phyloP scores from a whole-genome alignment of 2,113 vertebrate genomes.

The Rattus rattus region DNA sequence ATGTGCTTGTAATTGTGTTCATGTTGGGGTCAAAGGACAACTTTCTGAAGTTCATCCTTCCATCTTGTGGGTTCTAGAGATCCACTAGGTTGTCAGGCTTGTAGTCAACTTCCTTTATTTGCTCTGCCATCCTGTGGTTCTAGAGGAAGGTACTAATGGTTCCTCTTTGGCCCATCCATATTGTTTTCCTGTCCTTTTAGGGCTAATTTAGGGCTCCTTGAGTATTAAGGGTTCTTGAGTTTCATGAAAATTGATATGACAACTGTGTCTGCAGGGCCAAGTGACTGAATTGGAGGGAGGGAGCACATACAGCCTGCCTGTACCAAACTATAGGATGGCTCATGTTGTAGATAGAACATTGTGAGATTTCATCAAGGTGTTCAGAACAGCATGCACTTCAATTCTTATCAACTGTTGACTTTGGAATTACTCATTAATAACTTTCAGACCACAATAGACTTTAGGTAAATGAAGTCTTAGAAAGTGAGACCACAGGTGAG shows the following conservation, averaged over 20 bases:
- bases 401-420: neutral
- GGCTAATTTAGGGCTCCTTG: too few species aligned
- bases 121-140: neutral
- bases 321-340: neutral
- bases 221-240: neutral
- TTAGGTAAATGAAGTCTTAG: neutral
- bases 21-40: neutral
- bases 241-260: neutral
- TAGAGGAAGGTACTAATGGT: neutral
- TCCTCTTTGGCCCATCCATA: neutral
- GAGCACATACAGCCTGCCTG: neutral
- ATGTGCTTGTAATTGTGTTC: neutral
- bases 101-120: neutral
- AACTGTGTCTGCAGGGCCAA: accelerated
- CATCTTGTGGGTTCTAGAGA: neutral
- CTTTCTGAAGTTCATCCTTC: neutral
- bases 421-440: neutral
- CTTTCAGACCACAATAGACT: neutral
- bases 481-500: neutral
- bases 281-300: neutral
- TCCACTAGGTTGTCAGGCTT: neutral
- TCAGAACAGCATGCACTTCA: neutral
- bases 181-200: neutral
- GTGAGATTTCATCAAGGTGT: neutral
- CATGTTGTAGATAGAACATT: too few species aligned